Percentiles rank a stretch among this genome's conserved stretches.
Conservation (phyloP, 1,140 invertebrate species). For the Dendroctonus ponderosae region DNA sequence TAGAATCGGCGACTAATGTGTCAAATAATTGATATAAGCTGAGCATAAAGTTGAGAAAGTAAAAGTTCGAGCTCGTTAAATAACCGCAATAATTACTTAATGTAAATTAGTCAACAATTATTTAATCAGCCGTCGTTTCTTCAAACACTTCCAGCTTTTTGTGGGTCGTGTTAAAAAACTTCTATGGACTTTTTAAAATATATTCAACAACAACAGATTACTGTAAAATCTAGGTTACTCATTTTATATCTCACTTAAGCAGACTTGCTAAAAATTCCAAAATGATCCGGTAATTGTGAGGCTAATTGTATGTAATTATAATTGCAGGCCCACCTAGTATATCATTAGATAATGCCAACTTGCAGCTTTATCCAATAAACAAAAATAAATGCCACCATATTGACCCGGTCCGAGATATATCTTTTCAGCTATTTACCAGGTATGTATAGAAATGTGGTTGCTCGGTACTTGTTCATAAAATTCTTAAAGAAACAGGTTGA, state of each 20-base stretch:
- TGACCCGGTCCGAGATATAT: constrained; percentile 52
- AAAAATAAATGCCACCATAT: constrained; percentile 56
- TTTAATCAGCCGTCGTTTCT: too few species aligned
- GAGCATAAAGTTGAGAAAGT: too few species aligned
- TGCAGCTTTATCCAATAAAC: constrained; percentile 55
- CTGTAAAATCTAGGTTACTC: not conserved
- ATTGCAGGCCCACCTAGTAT: constrained; percentile 55
- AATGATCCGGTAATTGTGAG: not conserved
- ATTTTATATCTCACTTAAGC: not conserved
- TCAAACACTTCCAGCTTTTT: not conserved
- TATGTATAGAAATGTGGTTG: constrained; percentile 34
- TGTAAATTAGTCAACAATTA: too few species aligned
- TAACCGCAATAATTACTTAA: too few species aligned
- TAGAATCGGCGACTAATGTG: too few species aligned
- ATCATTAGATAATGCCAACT: constrained; percentile 53
- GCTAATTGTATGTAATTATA: constrained; percentile 4
- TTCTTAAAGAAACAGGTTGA: too few species aligned
- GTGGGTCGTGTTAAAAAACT: too few species aligned
- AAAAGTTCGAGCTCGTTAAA: too few species aligned
- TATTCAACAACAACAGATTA: too few species aligned
- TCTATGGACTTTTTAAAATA: too few species aligned
- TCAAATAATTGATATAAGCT: too few species aligned
- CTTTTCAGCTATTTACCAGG: constrained; percentile 56
- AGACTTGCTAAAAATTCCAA: not conserved
- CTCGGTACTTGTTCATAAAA: too few species aligned